Conservation (phyloP, 2,797 vertebrate genomes). For the Kryptopterus vitreolus region DNA sequence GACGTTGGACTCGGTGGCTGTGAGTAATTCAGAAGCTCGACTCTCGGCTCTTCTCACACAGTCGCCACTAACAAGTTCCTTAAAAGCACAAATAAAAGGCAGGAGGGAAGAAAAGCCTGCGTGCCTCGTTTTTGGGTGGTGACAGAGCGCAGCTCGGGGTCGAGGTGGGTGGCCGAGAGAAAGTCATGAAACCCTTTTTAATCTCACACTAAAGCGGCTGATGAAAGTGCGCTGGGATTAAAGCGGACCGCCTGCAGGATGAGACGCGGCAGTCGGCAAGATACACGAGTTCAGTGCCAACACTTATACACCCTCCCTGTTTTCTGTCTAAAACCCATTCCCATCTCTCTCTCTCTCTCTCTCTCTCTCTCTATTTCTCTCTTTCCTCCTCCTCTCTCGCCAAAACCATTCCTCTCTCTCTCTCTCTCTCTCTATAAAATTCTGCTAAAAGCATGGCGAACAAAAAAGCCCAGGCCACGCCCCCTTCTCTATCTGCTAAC, state of each 20-base stretch:
- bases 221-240: conserved; percentile 51
- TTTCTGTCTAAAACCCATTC: conserved; percentile 4
- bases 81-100: conserved; percentile 1
- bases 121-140: conserved; percentile 29
- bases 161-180: conserved; percentile 43
- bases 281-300: conserved; percentile 20
- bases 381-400: too few species aligned
- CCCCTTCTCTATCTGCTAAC: not conserved
- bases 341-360: too few species aligned
- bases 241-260: conserved; percentile 34
- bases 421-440: not conserved
- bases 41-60: not conserved
- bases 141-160: conserved; percentile 5
- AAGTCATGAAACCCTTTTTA: conserved; percentile 38
- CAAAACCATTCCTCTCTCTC: too few species aligned
- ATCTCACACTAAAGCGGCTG: conserved; percentile 56
- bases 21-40: not conserved
- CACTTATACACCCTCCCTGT: conserved; percentile 20
- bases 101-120: conserved; percentile 18
- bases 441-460: not conserved
- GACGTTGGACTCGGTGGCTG: not conserved
- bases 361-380: too few species aligned
- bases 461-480: not conserved
- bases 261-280: conserved; percentile 33
- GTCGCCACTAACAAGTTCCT: conserved; percentile 5